Base-by-base conservation (phyloP, 1,140 invertebrate species). In the Drosophila bocqueti region DNA sequence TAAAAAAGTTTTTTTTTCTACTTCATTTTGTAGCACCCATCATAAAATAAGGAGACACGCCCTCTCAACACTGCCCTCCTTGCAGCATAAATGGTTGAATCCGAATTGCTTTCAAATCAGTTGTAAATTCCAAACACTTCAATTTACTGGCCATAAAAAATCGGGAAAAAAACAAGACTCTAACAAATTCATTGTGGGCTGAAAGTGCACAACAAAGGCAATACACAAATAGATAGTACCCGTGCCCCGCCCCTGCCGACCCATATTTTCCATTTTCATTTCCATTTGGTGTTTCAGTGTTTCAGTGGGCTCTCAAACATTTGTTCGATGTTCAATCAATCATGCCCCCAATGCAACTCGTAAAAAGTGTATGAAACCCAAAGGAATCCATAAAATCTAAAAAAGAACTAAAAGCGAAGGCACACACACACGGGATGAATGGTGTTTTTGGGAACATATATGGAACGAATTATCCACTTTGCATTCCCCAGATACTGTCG, bases 91-190 rank as follows among this genome's bases (percentile, higher is more conserved):
- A 66, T 66, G 42, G 13, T 46, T n/a, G 46, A 38, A 66, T 65
- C 45, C 18, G 45, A 61, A 55, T 42, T 45, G 29, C 63, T 63
- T 43, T 54, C 26, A 24, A 75, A 60, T 45, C 59, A 45, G 49
- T 71, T 76, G 38, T 66, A 49, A 58, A 76, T 52, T 67, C 21
- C 31, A 16, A 59, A 71, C 65, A 71, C 65, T 72, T 72, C 63
- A 80, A 77, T 84, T 78, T 75, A 78, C 67, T 74, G 73, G 46
- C 49, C 77, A 73, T 80, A 60, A 84, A 75, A 49, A 29, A 49
- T 9, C 7, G 6, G 26, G 21, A 21, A 29, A 34, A 24, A 15
- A 24, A 38, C 26, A 38, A 43, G 21, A 55, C 34, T 58, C 26
- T 13, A 55, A 40, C 29, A 57, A 29, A 50, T 40, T 55, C 52